Evolutionary conservation across 2,888 invertebrate species (phyloP), one percentile per base, ranked within the genome.

Genomic region (Ceratothoa steindachneri): DNA sequence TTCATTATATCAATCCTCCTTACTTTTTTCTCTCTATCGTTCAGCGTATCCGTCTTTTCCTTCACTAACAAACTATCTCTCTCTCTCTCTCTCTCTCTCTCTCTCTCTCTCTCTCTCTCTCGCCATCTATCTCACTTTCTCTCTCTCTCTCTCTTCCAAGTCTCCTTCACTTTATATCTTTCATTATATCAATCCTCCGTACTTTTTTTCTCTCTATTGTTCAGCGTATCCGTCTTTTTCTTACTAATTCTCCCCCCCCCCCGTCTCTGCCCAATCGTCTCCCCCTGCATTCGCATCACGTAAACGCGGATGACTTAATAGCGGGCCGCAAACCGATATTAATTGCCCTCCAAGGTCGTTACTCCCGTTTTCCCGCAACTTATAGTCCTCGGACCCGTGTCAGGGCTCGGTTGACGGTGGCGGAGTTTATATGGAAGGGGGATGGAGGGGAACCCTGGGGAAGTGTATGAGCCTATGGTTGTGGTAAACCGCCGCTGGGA

Each of bases 251-350:
- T n/a, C n/a, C n/a, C n/a, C n/a, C n/a, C 41, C 15, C 41, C 15
- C 41, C 15, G 9, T 41, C 41, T 41, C 41, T 41, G 9, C 15
- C 41, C 15, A 7, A 9, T 15, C 15, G 9, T 41, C 41, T 41
- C 41, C 60, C n/a, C 60, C 24, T 60, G 24, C 27, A 60, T 60
- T n/a, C 60, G 22, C 22, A 60, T 60, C 60, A 60, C 60, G 60
- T 60, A 60, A 60, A 12, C 22, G 22, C 24, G 24, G 60, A 60
- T 60, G 60, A 60, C 60, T 60, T 60, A 60, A 60, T 60, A 60
- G 60, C 60, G 60, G 22, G n/a, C 60, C 60, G 60, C 60, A 60
- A 60, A 60, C 60, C 60, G 60, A 60, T 60, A 60, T 60, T 60
- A 60, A 60, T 60, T 60, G 60, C 60, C 60, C 60, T 60, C 60